These are phyloP conservation scores for Kryptolebias ocellatus DNA, from an alignment of 2,797 vertebrate genomes.

Conservation along the genomic window DNA sequence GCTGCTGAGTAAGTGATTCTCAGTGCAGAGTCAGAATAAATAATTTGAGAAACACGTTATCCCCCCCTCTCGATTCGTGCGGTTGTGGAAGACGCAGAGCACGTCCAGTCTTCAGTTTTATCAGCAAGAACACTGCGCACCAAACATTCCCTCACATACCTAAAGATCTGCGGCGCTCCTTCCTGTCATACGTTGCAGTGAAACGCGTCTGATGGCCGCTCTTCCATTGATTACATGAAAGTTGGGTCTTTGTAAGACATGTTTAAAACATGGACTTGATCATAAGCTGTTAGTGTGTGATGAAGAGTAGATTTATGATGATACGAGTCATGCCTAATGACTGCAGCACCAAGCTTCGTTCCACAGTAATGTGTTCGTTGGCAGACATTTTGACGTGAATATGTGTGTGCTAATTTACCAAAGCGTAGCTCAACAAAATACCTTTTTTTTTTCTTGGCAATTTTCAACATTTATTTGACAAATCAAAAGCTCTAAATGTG, in stretches of 20 bases:
- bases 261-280: slow-evolving; percentile 27
- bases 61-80: slow-evolving; percentile 19
- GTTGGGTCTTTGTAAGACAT: background rate
- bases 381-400: background rate
- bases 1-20: slow-evolving; percentile 65
- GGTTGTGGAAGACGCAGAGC: slow-evolving; percentile 25
- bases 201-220: slow-evolving; percentile 4
- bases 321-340: background rate
- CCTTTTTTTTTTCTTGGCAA: background rate
- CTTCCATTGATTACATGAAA: background rate
- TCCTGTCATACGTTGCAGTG: background rate
- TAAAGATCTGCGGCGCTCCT: background rate
- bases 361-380: background rate
- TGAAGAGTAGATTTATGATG: slow-evolving; percentile 4
- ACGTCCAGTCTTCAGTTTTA: slow-evolving; percentile 10
- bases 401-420: background rate
- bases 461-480: background rate
- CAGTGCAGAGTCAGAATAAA: slow-evolving; percentile 58
- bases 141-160: slow-evolving; percentile 9
- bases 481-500: too few relatives aligned
- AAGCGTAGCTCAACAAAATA: background rate
- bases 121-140: slow-evolving; percentile 6
- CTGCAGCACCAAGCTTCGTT: background rate
- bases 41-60: slow-evolving; percentile 35
- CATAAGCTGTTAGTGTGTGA: background rate